These are phyloP conservation scores for Spheniscus humboldti DNA, from an alignment of 2,797 vertebrate species.

Conservation along the genomic window DNA sequence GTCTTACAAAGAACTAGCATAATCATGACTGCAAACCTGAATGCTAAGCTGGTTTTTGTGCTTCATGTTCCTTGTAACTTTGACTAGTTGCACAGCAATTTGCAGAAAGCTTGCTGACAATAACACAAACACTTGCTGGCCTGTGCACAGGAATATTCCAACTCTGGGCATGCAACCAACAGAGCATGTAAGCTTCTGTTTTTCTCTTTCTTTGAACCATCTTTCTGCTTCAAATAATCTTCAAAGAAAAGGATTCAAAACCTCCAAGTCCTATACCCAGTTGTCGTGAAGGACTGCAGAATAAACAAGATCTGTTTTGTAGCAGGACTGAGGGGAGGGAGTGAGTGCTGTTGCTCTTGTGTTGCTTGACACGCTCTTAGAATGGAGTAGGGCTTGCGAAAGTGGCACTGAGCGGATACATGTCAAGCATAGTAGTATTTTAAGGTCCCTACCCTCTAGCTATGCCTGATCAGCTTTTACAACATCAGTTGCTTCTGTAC, in stretches of 20 bases:
- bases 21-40: not conserved
- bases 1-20: not conserved
- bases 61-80: not conserved
- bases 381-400: not conserved
- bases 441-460: not conserved
- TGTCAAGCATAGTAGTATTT: not conserved
- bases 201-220: not conserved
- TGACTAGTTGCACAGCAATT: not conserved
- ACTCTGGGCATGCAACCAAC: not conserved
- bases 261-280: not conserved
- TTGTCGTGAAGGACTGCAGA: not conserved
- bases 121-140: not conserved
- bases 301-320: not conserved
- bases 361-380: not conserved
- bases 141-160: not conserved
- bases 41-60: not conserved
- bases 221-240: not conserved
- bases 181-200: not conserved
- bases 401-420: not conserved
- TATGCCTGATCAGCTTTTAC: not conserved
- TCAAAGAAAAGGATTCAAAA: not conserved
- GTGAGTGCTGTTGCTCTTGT: not conserved
- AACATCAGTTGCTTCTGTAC: not conserved
- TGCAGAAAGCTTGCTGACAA: not conserved
- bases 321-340: not conserved